Percentiles rank a stretch among this genome's conserved stretches.
Conservation (phyloP, 1,140 invertebrate genomes). For the Penaeus chinensis region DNA sequence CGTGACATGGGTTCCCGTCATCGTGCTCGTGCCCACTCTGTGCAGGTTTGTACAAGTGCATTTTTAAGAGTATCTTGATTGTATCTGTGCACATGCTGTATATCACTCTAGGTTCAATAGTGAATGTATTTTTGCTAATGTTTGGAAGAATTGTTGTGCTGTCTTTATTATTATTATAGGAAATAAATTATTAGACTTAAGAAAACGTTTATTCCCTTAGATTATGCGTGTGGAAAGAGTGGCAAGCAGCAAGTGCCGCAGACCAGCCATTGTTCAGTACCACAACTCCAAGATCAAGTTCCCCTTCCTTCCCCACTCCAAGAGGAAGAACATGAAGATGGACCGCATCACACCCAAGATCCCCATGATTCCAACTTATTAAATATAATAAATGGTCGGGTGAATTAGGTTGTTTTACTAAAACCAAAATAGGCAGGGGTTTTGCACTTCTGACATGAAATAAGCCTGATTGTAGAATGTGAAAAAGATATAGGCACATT, state of each 20-base stretch:
- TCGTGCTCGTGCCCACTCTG: conserved; percentile 95
- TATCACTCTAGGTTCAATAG: too few relatives aligned
- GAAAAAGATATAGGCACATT: too few relatives aligned
- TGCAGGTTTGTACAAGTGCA: conserved; percentile 76
- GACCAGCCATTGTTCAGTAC: conserved; percentile 97
- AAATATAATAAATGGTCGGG: too few relatives aligned
- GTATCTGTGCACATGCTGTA: too few relatives aligned
- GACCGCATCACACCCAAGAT: conserved; percentile 32
- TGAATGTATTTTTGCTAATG: too few relatives aligned
- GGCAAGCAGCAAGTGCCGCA: conserved; percentile 85
- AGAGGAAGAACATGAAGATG: conserved; percentile 55
- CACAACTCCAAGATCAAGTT: conserved; percentile 96
- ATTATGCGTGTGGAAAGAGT: conserved; percentile 97
- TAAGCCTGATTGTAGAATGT: too few relatives aligned
- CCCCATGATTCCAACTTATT: too few relatives aligned
- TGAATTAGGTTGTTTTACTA: too few relatives aligned
- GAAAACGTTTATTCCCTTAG: conserved; percentile 70
- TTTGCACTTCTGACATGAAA: too few relatives aligned
- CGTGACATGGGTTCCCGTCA: conserved; percentile 99
- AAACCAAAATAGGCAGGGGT: too few relatives aligned
- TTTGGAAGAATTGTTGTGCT: too few relatives aligned
- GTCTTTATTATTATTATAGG: not conserved
- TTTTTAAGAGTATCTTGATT: not conserved
- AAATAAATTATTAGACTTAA: not conserved
- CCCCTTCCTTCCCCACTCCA: conserved; percentile 85